Conservation (phyloP, 1,140 invertebrate species). For the Zaprionus ornatus region DNA sequence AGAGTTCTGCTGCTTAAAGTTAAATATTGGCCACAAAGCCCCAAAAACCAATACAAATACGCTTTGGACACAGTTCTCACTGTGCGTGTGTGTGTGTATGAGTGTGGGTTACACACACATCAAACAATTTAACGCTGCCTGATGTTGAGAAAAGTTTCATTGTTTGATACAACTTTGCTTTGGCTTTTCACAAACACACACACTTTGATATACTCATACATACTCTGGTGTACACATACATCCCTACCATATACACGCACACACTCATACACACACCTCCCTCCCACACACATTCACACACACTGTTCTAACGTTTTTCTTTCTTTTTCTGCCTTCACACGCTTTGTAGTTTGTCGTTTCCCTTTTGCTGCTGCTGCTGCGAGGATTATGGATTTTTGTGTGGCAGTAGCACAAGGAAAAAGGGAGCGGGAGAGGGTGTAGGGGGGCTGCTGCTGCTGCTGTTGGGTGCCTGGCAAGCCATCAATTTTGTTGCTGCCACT, state of each 20-base stretch:
- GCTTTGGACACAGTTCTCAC: conserved; percentile 18
- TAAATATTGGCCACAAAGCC: conserved; percentile 58
- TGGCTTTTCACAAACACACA: conserved; percentile 47
- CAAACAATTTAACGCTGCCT: conserved; percentile 52
- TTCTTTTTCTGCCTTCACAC: conserved; percentile 43
- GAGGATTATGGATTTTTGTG: conserved; percentile 78
- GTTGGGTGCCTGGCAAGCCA: conserved; percentile 57
- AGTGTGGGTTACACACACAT: conserved; percentile 30
- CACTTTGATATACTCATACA: background rate
- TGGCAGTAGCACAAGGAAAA: conserved; percentile 39
- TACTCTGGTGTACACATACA: background rate
- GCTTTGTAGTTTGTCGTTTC: conserved; percentile 80
- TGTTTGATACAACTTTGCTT: conserved; percentile 66
- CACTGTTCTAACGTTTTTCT: background rate
- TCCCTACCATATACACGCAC: conserved; percentile 14
- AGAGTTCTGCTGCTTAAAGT: conserved; percentile 52
- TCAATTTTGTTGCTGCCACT: conserved; percentile 59
- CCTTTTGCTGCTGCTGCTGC: conserved; percentile 61
- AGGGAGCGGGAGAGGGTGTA: background rate
- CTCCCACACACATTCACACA: conserved; percentile 13
- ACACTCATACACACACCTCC: background rate
- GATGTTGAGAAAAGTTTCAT: conserved; percentile 67
- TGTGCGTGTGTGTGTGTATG: conserved; percentile 18
- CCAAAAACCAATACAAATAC: conserved; percentile 26
- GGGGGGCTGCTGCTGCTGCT: background rate